phyloP scores from a whole-genome alignment of 1,140 invertebrate genomes.

The Zeugodacus cucurbitae region DNA sequence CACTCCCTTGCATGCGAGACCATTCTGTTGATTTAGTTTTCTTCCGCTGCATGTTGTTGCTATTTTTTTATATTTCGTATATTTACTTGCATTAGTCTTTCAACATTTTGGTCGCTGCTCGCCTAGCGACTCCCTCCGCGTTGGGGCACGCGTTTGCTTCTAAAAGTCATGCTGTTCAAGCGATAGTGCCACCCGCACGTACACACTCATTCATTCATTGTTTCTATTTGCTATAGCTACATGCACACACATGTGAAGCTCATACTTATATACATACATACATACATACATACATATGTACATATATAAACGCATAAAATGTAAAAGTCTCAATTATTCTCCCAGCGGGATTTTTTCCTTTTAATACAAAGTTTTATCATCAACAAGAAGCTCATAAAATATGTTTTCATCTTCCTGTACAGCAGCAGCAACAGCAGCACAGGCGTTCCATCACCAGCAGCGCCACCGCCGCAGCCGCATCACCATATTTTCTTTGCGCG shows the following conservation, averaged over 20 bases:
- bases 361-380: constrained; percentile 43
- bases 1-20: background rate
- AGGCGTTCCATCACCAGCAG: constrained; percentile 2
- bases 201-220: background rate
- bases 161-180: background rate
- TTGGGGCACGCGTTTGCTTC: background rate
- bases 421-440: background rate
- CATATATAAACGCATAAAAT: constrained; percentile 27
- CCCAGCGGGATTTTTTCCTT: constrained; percentile 42
- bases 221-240: background rate
- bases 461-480: background rate
- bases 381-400: constrained; percentile 43
- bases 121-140: background rate
- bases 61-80: background rate
- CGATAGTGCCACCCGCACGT: background rate
- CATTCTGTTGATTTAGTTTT: background rate
- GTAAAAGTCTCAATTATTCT: constrained; percentile 44
- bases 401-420: constrained; percentile 41
- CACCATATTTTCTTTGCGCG: background rate
- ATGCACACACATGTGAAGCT: background rate
- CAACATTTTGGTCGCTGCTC: background rate
- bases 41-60: background rate
- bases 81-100: background rate
- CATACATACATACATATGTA: background rate
- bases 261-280: background rate